A percentile compares a stretch with the other conserved stretches of the same genome.
Evolutionary conservation across 2,797 vertebrate genomes (phyloP).

Genomic region (Gorsachius magnificus): DNA sequence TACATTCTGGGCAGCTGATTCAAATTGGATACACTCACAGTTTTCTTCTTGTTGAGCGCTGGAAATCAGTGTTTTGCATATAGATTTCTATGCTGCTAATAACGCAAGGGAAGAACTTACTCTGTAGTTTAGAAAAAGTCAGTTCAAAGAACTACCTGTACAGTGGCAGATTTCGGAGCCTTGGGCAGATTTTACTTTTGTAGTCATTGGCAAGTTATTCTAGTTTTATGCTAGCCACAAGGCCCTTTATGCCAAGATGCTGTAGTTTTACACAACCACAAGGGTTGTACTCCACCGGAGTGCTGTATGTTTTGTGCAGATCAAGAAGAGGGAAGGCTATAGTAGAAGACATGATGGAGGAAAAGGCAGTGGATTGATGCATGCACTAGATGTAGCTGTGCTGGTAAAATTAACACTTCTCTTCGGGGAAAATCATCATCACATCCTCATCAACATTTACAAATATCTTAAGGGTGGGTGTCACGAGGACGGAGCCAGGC

Average conservation of each 20-base stretch:
- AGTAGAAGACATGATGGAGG: not conserved
- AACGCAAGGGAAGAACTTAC: not conserved
- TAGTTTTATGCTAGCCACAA: not conserved
- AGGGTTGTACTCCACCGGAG: not conserved
- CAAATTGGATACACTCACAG: not conserved
- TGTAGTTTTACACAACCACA: rapidly evolving
- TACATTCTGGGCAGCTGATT: not conserved
- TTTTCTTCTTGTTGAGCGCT: not conserved
- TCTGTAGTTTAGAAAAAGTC: not conserved
- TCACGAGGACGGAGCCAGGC: too few relatives aligned
- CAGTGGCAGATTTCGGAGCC: not conserved
- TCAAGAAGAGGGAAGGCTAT: not conserved
- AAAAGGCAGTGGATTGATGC: not conserved
- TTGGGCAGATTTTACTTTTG: not conserved
- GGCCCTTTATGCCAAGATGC: not conserved
- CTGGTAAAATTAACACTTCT: not conserved
- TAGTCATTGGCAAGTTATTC: not conserved
- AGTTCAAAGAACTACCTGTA: not conserved
- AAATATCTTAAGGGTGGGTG: too few relatives aligned
- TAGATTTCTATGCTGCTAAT: not conserved
- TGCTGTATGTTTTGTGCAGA: rapidly evolving
- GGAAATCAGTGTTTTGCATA: not conserved
- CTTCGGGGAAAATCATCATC: not conserved
- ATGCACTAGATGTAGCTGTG: not conserved
- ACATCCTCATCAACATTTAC: too few relatives aligned